phyloP scores from a whole-genome alignment of 1,140 invertebrate species.

The Trachymyrmex septentrionalis region DNA sequence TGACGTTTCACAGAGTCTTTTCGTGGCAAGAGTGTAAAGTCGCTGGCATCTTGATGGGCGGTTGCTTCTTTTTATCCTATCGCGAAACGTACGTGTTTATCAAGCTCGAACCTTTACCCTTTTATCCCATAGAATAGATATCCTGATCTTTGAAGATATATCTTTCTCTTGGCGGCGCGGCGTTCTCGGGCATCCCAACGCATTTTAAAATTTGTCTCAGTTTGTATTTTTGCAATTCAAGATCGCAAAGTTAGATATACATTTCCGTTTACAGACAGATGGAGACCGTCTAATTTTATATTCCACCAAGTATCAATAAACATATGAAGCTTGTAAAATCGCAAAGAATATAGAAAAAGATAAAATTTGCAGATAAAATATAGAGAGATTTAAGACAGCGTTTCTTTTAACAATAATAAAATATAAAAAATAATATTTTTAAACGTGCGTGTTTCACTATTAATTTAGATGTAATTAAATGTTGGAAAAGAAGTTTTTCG shows the following conservation, averaged over 20 bases:
- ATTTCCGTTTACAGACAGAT: neutral
- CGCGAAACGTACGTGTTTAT: constrained; percentile 36
- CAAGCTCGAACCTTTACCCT: constrained; percentile 22
- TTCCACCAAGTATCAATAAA: neutral
- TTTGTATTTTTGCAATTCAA: constrained; percentile 1
- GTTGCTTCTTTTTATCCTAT: constrained; percentile 39
- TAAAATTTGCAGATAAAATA: neutral
- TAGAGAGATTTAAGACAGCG: neutral
- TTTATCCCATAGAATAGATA: neutral
- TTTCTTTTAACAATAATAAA: neutral
- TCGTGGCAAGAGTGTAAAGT: constrained; percentile 51
- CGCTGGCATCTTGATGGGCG: constrained; percentile 46
- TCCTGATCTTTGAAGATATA: constrained; percentile 7
- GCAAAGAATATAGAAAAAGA: neutral
- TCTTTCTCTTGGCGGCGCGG: neutral
- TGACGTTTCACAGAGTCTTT: constrained; percentile 56
- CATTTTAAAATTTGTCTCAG: constrained; percentile 14
- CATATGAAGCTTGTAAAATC: neutral
- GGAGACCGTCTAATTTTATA: neutral
- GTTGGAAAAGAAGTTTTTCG: neutral
- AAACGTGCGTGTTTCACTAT: neutral
- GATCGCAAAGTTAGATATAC: neutral
- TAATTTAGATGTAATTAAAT: neutral
- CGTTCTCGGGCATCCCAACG: neutral
- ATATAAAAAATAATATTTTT: neutral